These are phyloP conservation scores for Acanthosepion pharaonis DNA, from an alignment of 2,888 invertebrate genomes.

Conservation along the genomic window DNA sequence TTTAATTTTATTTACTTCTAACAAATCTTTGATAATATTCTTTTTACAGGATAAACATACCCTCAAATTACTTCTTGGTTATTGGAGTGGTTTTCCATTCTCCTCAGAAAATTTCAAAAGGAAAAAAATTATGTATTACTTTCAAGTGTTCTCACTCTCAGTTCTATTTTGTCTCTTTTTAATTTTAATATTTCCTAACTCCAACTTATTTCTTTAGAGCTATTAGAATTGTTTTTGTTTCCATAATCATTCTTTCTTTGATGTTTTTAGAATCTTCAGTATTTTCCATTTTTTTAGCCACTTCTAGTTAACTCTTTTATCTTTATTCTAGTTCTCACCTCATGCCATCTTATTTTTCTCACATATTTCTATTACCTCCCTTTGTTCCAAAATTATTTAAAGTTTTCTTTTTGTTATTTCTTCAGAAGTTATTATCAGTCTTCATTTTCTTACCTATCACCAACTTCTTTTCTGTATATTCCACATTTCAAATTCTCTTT, in stretches of 20 bases:
- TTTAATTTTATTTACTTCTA: neutral
- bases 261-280: neutral
- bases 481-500: neutral
- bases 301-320: neutral
- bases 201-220: neutral
- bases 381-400: neutral
- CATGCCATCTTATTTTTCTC: neutral
- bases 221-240: neutral
- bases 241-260: neutral
- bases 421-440: neutral
- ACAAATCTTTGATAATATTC: neutral
- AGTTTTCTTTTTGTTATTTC: neutral
- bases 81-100: neutral
- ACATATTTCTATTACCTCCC: slow-evolving; percentile 6
- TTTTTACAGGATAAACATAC: neutral
- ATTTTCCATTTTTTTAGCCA: neutral
- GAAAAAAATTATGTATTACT: neutral
- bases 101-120: neutral
- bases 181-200: neutral
- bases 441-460: neutral
- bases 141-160: neutral
- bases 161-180: neutral
- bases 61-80: neutral
- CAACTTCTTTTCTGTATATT: neutral
- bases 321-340: neutral